phyloP scores from a whole-genome alignment of 2,797 vertebrate species.

The Hipposideros larvatus region DNA sequence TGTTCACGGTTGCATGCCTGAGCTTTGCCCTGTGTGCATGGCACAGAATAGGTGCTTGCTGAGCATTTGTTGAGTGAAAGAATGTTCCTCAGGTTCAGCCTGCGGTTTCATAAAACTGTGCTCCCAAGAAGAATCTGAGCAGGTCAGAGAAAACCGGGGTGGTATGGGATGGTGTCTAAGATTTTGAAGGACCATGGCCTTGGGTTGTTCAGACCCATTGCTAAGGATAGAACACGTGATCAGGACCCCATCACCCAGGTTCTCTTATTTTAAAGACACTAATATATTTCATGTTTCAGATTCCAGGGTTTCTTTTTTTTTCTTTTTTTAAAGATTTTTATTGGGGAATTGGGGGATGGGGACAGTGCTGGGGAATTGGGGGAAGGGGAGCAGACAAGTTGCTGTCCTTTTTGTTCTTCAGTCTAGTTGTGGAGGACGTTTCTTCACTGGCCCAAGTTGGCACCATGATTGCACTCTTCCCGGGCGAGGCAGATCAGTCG shows the following conservation, averaged over 20 bases:
- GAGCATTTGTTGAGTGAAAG: slow-evolving; percentile 26
- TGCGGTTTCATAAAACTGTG: not conserved
- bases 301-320: not conserved
- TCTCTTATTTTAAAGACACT: slow-evolving; percentile 19
- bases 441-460: too few relatives aligned
- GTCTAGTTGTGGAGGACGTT: too few relatives aligned
- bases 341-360: too few relatives aligned
- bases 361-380: too few relatives aligned
- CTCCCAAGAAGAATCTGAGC: not conserved
- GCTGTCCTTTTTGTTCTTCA: too few relatives aligned
- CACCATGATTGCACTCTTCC: too few relatives aligned
- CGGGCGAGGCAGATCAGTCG: too few relatives aligned
- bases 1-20: not conserved
- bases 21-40: not conserved
- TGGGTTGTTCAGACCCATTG: not conserved
- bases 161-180: not conserved
- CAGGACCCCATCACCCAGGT: not conserved
- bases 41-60: not conserved
- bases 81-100: not conserved
- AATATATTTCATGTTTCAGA: slow-evolving; percentile 30
- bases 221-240: not conserved
- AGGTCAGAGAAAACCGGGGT: not conserved
- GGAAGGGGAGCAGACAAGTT: too few relatives aligned
- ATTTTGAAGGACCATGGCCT: not conserved
- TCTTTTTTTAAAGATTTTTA: too few relatives aligned